These are phyloP conservation scores for Dryadula phaetusa DNA, from an alignment of 2,888 invertebrate species.

Conservation along the genomic window DNA sequence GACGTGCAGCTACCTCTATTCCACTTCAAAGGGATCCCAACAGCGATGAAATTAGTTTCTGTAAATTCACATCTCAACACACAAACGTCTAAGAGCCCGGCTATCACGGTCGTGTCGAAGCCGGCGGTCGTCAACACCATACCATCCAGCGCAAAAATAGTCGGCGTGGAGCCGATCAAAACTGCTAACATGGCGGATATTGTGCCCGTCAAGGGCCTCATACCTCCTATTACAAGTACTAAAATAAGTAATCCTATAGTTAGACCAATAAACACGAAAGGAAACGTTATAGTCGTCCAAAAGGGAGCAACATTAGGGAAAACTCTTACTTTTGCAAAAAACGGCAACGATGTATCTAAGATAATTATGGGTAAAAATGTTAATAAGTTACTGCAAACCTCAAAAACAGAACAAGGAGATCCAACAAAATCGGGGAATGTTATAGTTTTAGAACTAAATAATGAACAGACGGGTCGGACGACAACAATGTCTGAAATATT, in stretches of 20 bases:
- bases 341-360: conserved; percentile 78
- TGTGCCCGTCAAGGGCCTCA: conserved; percentile 72
- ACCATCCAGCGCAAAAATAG: conserved; percentile 62
- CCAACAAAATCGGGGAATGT: conserved; percentile 74
- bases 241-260: conserved; percentile 76
- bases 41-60: conserved; percentile 78
- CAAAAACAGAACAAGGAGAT: conserved; percentile 69
- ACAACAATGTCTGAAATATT: conserved; percentile 80
- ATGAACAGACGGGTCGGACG: conserved; percentile 74
- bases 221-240: conserved; percentile 65
- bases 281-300: conserved; percentile 85
- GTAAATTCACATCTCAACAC: conserved; percentile 69
- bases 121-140: conserved; percentile 61
- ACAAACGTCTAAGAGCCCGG: conserved; percentile 59
- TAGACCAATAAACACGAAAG: conserved; percentile 76
- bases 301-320: conserved; percentile 83
- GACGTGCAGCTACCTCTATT: conserved; percentile 73
- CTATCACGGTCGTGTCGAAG: conserved; percentile 68
- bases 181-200: conserved; percentile 79
- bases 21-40: conserved; percentile 77
- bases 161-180: conserved; percentile 63
- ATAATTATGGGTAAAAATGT: conserved; percentile 82
- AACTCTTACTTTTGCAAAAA: conserved; percentile 76
- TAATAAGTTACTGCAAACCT: conserved; percentile 74
- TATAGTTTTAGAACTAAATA: conserved; percentile 77